Evolutionary conservation across 64 coral and sea anemone genomes (phyloP), one percentile per base, ranked within the genome.

Genomic region (Anthopleura sola): DNA sequence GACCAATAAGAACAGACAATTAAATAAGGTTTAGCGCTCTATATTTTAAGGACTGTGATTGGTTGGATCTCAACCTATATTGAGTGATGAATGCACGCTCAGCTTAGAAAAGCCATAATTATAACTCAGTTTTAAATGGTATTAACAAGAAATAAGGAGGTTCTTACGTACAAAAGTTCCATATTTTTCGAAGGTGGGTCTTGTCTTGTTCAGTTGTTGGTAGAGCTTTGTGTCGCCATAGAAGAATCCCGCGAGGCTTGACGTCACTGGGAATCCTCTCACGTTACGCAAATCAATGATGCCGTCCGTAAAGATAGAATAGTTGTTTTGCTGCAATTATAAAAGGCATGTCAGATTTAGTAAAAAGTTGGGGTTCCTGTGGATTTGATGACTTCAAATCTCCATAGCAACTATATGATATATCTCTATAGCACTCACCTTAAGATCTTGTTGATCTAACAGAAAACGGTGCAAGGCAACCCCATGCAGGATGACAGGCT

Each of bases 221-320:
- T 84, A 78, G n/a, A 90, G 71, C 16, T 29, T 56, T 18, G 47
- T 7, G 15, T 84, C 49, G 1, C 68, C 62, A 51, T 90, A 51
- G 6, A 90, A 60, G 46, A 90, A 90, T 51, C 88, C 64, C 5
- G 88, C 79, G 8, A 84, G 81, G 18, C 88, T 90, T 0, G 55
- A 0, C 23, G 36, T 47, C 12, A 90, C 23, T 28, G 82, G 88
- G 46, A 68, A 54, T 23, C 55, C 19, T 3, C 26, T 32, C 32
- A 90, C 6, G 16, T 75, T 49, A 15, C 18, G 32, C 16, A 90
- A 62, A 32, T 90, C 88, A 75, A 90, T 84, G 55, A 90, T 39
- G 13, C 88, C 88, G 21, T 57, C 23, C 36, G 53, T 90, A 28
- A 90, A 84, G 24, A 90, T 47, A 20, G 88, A 83, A 21, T 48